Evolutionary conservation across 2,113 vertebrate genomes (phyloP), one percentile per base, ranked within the genome.

Genomic region (Seriola dumerili): DNA sequence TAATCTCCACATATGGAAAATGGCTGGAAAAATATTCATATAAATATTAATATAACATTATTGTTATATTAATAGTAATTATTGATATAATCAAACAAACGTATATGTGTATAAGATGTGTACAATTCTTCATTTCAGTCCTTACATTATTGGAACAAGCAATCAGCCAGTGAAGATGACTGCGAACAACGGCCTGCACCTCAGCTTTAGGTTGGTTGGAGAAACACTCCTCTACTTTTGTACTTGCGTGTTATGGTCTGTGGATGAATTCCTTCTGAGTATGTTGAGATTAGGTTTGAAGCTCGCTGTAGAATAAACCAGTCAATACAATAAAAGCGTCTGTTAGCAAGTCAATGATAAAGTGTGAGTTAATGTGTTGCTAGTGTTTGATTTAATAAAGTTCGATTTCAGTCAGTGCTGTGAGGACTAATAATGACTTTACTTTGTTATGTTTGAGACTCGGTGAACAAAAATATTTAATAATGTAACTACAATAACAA

Each of bases 131-230:
- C 64, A 8, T 32, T 65, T 76, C 23, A 99, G 98, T 87, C 98
- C 98, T 9, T 99, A 99, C 85, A 96, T 99, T 78, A 99, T 99
- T 63, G 98, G 98, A 40, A 99, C 98, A 40, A 99, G 97, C 80
- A 99, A 99, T 87, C 98, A 99, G 88, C 98, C 97, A 3, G 97
- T 99, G 89, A 99, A 99, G 93, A 99, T 98, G 97, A 98, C 92
- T 0, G 97, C 97, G 25, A 99, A 99, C 79, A 97, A 99, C 0
- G 96, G 97, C 44, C 95, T 99, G 42, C 98, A 99, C 87, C 96
- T 99, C 87, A 99, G 98, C 91, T 99, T 99, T 95, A 97, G 98
- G 98, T 99, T 46, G 34, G 90, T 88, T 38, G 19, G 23, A 52
- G 36, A 54, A 61, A 10, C 3, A 10, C 0, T 25, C 8, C 44